Evolutionary conservation across 2,113 vertebrate species (phyloP), one percentile per base, ranked within the genome.

Genomic region (Elephantulus edwardii): DNA sequence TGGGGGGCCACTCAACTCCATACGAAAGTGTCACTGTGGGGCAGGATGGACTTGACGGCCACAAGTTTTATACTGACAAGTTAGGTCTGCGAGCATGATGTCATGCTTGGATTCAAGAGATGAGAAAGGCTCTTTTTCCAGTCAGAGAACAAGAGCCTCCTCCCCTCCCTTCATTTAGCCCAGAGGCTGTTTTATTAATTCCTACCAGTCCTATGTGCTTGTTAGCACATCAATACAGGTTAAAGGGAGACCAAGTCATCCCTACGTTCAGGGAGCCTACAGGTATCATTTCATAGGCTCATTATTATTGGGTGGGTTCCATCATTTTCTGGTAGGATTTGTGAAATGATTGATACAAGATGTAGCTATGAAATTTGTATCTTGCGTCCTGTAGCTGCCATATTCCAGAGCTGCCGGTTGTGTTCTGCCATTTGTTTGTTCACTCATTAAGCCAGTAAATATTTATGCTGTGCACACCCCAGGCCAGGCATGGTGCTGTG

Each of bases 231-330:
- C 19, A 6, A 66, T 35, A 17, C n/a, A 66, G 35, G 35, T 17
- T n/a, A 6, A 66, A 35, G 64, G 64, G n/a, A 66, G 7, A n/a
- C n/a, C 13, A 30, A 56, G 20, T 71, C 35, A 58, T 79, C 24
- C 4, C 79, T 46, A 86, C 40, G 28, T 72, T 89, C 6, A 89
- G 35, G 19, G 35, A 35, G 30, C 8, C 48, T 54, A 60, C 66
- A 88, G 48, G 10, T 88, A 78, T 7, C 30, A 86, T 83, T 89
- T 68, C 11, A 46, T 86, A 89, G 40, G 52, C 35, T 86, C 30
- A 9, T 58, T 62, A 80, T 54, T 83, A 60, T 52, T 72, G 12
- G 50, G n/a, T 74, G 30, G 11, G 20, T 86, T 72, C 71, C 90
- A 83, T 17, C 26, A 33, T 52, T 84, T 87, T 70, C 60, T 38